Evolutionary conservation across 1,140 invertebrate genomes (phyloP).

Genomic region (Rhagoletis pomonella): DNA sequence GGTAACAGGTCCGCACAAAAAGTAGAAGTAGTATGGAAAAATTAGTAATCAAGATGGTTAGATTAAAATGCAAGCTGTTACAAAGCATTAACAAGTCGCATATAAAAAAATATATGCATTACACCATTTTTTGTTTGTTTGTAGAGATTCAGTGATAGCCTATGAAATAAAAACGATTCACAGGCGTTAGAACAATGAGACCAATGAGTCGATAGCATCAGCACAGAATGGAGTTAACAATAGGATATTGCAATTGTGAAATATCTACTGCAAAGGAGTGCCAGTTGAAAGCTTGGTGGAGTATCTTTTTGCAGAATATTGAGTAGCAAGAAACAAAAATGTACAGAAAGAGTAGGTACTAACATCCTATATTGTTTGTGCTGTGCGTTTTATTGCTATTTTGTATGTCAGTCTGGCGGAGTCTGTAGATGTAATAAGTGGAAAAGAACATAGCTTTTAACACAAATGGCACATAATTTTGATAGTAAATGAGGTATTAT

Average conservation of each 20-base stretch:
- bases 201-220: slow-evolving; percentile 10
- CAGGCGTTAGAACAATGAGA: slow-evolving; percentile 23
- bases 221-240: not conserved
- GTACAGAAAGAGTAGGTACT: too few relatives aligned
- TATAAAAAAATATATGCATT: too few relatives aligned
- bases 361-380: too few relatives aligned
- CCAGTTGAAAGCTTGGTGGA: too few relatives aligned
- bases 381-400: too few relatives aligned
- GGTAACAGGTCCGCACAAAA: not conserved
- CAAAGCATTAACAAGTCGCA: not conserved
- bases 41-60: slow-evolving; percentile 35
- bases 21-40: not conserved
- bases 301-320: too few relatives aligned
- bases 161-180: slow-evolving; percentile 1
- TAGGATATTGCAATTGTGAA: not conserved
- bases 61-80: slow-evolving; percentile 33
- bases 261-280: not conserved
- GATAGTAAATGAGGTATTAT: too few relatives aligned
- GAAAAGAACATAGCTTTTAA: too few relatives aligned
- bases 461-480: too few relatives aligned
- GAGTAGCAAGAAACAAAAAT: too few relatives aligned
- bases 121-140: not conserved
- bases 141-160: not conserved
- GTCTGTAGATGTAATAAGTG: too few relatives aligned
- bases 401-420: too few relatives aligned